Evolutionary conservation across 2,888 invertebrate species (phyloP), one percentile per base, ranked within the genome.

Genomic region (Myathropa florea): DNA sequence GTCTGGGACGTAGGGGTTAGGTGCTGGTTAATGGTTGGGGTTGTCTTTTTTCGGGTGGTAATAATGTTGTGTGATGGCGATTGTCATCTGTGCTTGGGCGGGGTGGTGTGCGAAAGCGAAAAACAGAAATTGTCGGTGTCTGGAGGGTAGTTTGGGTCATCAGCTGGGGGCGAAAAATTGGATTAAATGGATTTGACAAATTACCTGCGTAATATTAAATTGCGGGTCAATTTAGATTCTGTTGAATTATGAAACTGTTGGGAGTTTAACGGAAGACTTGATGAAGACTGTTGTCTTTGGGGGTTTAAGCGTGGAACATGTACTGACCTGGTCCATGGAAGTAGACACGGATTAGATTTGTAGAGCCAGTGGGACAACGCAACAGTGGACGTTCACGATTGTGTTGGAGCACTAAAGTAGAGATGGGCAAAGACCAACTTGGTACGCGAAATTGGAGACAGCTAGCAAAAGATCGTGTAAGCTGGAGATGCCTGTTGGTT

Each of bases 171-270:
- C 33, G 57, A 59, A 63, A 71, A 73, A 80, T 67, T 67, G 72
- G 70, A 82, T 70, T 70, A 70, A 75, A 82, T 76, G 76, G 70
- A 75, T 82, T 76, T 82, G n/a, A 30, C 33, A 82, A 82, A 71
- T 67, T 70, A 64, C 73, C 30, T 36, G 23, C 21, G 18, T 68
- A 30, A 63, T 57, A 61, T 57, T 65, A 55, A 67, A 68, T 68
- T 68, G 28, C 55, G 6, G 67, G 72, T 39, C 67, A 68, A 63
- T 67, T 73, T 67, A 14, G 53, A 63, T 53, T 68, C 14, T 18
- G 4, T n/a, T 67, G 2, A 9, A 39, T 39, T 12, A 57, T 57
- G 12, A 57, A 57, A 57, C 12, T 14, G 57, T 24, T 10, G 12
- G 12, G 24, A 23, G 14, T 23, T 14, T 12, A 24, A 12, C 3